These are phyloP conservation scores for Phasianus colchicus DNA, from an alignment of 2,113 vertebrate genomes.

Conservation along the genomic window DNA sequence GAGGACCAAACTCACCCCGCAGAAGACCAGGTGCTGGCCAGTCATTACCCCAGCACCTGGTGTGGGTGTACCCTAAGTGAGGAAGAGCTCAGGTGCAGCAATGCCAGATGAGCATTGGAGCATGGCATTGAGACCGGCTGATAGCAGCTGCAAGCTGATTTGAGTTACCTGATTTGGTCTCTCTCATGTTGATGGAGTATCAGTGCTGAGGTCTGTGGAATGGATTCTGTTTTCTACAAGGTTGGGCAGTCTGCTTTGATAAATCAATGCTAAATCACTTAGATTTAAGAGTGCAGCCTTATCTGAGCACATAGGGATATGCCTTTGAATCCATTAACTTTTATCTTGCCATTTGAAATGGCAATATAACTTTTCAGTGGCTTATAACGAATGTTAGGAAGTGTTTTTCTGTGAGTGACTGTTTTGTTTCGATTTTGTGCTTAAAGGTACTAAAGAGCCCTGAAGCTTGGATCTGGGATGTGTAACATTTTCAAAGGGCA, in stretches of 20 bases:
- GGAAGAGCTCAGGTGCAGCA: not conserved
- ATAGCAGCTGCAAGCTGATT: not conserved
- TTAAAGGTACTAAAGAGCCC: not conserved
- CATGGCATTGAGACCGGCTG: not conserved
- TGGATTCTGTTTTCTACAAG: not conserved
- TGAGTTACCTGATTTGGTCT: not conserved
- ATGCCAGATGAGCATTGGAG: not conserved
- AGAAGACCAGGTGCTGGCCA: not conserved
- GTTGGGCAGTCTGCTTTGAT: not conserved
- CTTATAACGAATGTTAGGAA: not conserved
- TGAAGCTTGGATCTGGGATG: not conserved
- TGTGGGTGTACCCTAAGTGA: slow-evolving; percentile 1
- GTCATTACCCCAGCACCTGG: not conserved
- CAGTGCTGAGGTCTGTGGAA: not conserved
- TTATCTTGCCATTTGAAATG: slow-evolving; percentile 5
- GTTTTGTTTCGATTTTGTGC: slow-evolving; percentile 6
- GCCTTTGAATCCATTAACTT: slow-evolving; percentile 31
- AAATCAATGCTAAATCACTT: not conserved
- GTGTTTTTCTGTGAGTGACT: not conserved
- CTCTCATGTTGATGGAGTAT: not conserved
- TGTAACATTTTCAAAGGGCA: slow-evolving; percentile 28
- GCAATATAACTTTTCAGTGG: not conserved
- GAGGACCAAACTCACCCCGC: slow-evolving; percentile 29
- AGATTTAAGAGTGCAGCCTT: not conserved
- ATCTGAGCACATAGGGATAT: not conserved